Base-by-base conservation (phyloP, 2,797 vertebrate species). In the Scarus forsteni region DNA sequence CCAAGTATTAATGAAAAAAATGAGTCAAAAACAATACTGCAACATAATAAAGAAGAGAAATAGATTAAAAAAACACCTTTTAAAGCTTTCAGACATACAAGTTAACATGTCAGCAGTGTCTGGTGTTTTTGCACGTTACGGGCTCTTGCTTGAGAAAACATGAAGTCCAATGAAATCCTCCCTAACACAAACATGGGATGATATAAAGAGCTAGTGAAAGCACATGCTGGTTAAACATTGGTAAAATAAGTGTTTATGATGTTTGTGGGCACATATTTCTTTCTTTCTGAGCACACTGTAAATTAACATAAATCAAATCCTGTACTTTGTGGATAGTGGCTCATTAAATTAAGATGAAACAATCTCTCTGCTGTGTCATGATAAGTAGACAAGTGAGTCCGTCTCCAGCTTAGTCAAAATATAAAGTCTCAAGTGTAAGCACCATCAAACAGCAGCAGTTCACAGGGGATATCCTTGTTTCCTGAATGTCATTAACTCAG, bases 401-500 rank as follows among this genome's bases (percentile, higher is more conserved):
- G 15, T 15, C 5, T 73, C 14, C 10, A 10, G 12, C 12, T 3
- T 0, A n/a, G 43, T 60, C 39, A 63, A 52, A 61, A 78, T 58
- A 62, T 75, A 61, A 73, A 57, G 35, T 39, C 1, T 12, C 10
- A 19, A 44, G 34, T 43, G 10, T 19, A 62, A 58, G 42, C 59
- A 57, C 49, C 44, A 10, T 27, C 42, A 14, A 11, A 16, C 59
- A 36, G 44, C 46, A 12, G 78, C 69, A 36, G 53, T 19, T 35
- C 4, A 4, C 27, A 19, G 57, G 57, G 51, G 54, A 57, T 38
- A 6, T 56, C 38, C 46, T 73, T 6, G 5, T 18, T 73, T 60
- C 13, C 51, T 72, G 53, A 62, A 52, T 53, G 75, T 83, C 56
- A 79, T 73, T 75, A 80, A 55, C 62, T 46, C 19, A 75, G 36